phyloP scores from a whole-genome alignment of 1,140 invertebrate species.

The Drosophila watanabei region DNA sequence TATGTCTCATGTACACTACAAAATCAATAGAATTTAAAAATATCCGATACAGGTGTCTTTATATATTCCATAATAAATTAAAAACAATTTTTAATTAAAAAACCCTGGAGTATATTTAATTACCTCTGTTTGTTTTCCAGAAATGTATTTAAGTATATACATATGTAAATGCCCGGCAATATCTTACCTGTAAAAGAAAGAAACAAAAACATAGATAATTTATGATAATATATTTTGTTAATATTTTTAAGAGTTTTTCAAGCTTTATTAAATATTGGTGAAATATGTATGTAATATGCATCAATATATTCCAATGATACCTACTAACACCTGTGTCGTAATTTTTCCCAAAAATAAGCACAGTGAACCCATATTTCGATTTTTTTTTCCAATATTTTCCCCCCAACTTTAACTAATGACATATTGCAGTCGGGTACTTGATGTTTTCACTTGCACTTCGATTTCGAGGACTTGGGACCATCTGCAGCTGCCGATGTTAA shows the following conservation, averaged over 20 bases:
- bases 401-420: not conserved
- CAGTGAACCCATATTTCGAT: not conserved
- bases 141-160: not conserved
- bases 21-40: not conserved
- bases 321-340: not conserved
- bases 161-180: no score
- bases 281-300: not conserved
- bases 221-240: no score
- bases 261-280: not conserved
- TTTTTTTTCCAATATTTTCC: not conserved
- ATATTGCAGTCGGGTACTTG: constrained; percentile 16
- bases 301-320: not conserved
- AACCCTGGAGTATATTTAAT: not conserved
- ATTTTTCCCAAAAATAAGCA: not conserved
- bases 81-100: no score
- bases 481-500: constrained; percentile 29
- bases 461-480: constrained; percentile 3
- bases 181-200: not conserved
- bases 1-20: no score
- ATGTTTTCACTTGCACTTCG: constrained; percentile 21
- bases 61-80: no score
- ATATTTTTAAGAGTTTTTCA: not conserved
- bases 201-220: not conserved
- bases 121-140: not conserved
- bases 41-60: no score